These are phyloP conservation scores for Anthophora plumipes DNA, from an alignment of 2,888 invertebrate genomes.

Conservation along the genomic window DNA sequence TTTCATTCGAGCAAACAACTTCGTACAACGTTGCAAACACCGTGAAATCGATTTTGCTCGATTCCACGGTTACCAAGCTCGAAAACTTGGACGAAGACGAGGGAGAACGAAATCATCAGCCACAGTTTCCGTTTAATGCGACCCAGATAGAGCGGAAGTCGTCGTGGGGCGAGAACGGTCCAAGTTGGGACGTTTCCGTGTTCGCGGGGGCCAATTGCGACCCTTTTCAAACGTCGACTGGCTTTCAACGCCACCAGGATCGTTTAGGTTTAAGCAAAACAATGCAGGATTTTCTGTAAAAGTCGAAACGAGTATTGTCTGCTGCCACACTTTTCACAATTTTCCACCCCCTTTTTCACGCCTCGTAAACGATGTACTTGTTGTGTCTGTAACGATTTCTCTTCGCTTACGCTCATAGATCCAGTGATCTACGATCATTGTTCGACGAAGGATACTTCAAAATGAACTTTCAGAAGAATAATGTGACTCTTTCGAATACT, in stretches of 20 bases:
- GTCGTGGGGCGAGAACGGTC: not conserved
- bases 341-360: constrained; percentile 43
- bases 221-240: constrained; percentile 32
- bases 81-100: no score
- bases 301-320: constrained; percentile 67
- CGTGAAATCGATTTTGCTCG: no score
- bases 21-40: no score
- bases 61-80: no score
- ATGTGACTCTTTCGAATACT: no score
- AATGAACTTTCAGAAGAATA: no score
- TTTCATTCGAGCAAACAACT: no score
- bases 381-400: not conserved
- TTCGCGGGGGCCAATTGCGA: constrained; percentile 31
- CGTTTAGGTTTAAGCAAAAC: constrained; percentile 64
- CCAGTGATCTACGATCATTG: no score
- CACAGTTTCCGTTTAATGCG: constrained; percentile 14
- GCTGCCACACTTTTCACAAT: constrained; percentile 41
- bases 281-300: constrained; percentile 68
- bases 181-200: constrained; percentile 9
- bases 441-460: no score
- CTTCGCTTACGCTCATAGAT: no score
- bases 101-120: not conserved
- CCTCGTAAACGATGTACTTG: constrained; percentile 56
- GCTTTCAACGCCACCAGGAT: constrained; percentile 28
- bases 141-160: constrained; percentile 27